Evolutionary conservation across 2,113 vertebrate species (phyloP).

Genomic region (Larimichthys crocea): DNA sequence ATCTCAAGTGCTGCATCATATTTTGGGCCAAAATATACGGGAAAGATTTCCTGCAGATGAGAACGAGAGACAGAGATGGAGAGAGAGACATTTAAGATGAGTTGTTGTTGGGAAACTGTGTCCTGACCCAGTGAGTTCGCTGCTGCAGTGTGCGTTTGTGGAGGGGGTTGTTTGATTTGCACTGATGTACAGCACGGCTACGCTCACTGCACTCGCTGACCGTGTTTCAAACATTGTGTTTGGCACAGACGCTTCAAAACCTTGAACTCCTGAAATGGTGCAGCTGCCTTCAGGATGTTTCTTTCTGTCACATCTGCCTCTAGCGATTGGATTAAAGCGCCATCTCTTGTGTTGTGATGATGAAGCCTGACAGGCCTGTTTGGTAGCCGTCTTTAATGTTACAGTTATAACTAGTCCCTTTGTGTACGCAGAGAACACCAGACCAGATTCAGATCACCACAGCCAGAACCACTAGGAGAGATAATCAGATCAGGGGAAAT

Average conservation of each 20-base stretch:
- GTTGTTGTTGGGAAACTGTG: not conserved
- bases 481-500: not conserved
- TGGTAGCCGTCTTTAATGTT: not conserved
- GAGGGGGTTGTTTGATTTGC: not conserved
- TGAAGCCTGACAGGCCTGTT: not conserved
- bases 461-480: not conserved
- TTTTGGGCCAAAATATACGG: slow-evolving; percentile 85
- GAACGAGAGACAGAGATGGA: not conserved
- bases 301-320: not conserved
- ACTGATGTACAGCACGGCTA: not conserved
- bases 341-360: not conserved
- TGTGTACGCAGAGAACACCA: not conserved
- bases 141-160: not conserved
- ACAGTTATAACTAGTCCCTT: not conserved
- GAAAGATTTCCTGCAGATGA: slow-evolving; percentile 81
- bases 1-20: slow-evolving; percentile 86
- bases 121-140: not conserved
- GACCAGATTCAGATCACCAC: not conserved
- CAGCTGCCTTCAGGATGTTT: not conserved
- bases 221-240: not conserved
- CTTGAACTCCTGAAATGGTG: not conserved
- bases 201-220: not conserved
- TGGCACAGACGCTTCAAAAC: not conserved
- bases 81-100: not conserved
- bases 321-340: not conserved